Conservation (phyloP, 1,140 invertebrate genomes). For the Drosophila setifemur region DNA sequence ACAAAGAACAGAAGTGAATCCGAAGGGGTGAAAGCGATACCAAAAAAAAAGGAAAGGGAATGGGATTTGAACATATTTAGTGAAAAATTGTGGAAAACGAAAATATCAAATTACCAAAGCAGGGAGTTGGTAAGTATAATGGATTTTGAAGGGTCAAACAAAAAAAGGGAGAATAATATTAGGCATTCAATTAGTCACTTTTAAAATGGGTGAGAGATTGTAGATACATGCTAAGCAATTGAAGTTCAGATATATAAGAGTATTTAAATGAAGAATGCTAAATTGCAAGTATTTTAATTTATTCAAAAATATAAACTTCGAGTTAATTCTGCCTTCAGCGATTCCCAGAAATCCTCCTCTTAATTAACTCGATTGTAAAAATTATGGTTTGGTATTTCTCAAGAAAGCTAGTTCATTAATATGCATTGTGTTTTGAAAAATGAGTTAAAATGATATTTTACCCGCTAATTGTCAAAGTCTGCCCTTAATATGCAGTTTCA, state of each 20-base stretch:
- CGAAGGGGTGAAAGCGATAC: conserved; percentile 44
- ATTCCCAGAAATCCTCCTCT: conserved; percentile 24
- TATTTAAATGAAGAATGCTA: no score
- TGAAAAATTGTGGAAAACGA: conserved; percentile 25
- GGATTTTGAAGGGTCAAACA: background rate
- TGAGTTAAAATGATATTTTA: conserved; percentile 34
- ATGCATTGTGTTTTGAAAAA: conserved; percentile 46
- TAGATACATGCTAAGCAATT: no score
- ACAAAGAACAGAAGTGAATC: background rate
- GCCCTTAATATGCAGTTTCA: conserved; percentile 17
- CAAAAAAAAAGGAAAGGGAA: conserved; percentile 15
- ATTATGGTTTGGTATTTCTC: conserved; percentile 8
- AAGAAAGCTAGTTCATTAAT: conserved; percentile 46
- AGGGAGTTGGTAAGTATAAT: conserved; percentile 19
- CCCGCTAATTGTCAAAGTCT: conserved; percentile 45
- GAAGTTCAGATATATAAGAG: no score
- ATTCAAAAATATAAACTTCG: no score
- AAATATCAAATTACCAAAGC: conserved; percentile 59
- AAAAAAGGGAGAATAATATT: conserved; percentile 7
- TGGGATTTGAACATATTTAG: conserved; percentile 33
- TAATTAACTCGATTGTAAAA: conserved; percentile 34
- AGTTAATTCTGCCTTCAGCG: background rate
- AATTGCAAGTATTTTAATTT: no score
- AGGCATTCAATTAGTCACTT: conserved; percentile 57
- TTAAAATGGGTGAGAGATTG: conserved; percentile 7